Evolutionary conservation across 2,797 vertebrate genomes (phyloP).

Genomic region (Danio albolineatus): DNA sequence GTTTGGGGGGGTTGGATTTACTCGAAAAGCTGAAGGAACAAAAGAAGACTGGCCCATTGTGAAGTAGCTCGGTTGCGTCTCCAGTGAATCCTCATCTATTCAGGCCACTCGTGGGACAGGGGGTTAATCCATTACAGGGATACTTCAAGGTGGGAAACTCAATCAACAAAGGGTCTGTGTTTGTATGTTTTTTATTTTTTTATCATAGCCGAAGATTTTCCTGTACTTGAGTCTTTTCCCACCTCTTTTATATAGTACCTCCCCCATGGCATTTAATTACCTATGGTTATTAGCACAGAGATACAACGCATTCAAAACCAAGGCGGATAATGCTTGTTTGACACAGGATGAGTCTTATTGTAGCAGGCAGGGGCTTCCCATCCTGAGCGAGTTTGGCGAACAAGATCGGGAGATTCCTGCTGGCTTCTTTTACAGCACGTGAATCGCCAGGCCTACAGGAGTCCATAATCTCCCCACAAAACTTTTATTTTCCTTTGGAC

Average conservation of each 20-base stretch:
- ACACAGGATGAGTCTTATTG: conserved; percentile 74
- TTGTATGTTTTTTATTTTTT: conserved; percentile 34
- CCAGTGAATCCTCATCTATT: conserved; percentile 77
- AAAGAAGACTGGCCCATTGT: conserved; percentile 76
- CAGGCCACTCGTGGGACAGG: conserved; percentile 70
- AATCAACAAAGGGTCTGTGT: conserved; percentile 68
- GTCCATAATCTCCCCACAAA: conserved; percentile 79
- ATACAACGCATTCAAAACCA: conserved; percentile 32
- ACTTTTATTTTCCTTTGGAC: conserved; percentile 72
- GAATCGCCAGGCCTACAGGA: conserved; percentile 80
- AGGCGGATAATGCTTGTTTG: conserved; percentile 69
- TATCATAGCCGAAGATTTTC: conserved; percentile 46
- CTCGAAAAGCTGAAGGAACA: conserved; percentile 74
- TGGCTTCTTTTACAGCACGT: conserved; percentile 80
- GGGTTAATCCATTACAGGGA: conserved; percentile 77
- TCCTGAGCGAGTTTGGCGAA: conserved; percentile 67
- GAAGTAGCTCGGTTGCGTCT: conserved; percentile 68
- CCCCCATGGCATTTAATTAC: conserved; percentile 55
- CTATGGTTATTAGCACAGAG: conserved; percentile 53
- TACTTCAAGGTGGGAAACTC: conserved; percentile 74
- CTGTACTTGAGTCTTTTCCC: conserved; percentile 36
- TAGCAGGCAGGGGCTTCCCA: conserved; percentile 65
- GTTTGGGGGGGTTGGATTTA: conserved; percentile 76
- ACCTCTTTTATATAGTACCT: conserved; percentile 42
- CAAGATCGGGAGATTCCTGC: conserved; percentile 78